Percentiles rank a stretch among this genome's conserved stretches.
phyloP scores from a whole-genome alignment of 2,797 vertebrate genomes.

The Ammospiza maritima region DNA sequence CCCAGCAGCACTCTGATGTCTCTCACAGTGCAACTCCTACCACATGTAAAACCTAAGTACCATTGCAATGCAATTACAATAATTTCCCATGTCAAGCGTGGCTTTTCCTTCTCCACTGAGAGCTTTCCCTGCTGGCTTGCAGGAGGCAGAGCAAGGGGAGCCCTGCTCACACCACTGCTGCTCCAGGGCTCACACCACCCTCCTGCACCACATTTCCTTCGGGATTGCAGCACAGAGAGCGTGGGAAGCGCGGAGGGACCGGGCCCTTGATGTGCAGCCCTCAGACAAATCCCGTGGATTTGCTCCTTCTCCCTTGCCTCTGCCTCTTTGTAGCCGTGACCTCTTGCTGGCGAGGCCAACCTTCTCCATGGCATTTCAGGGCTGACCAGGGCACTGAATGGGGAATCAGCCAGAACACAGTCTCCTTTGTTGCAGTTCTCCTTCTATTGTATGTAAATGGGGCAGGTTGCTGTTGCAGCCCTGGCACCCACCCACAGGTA shows the following conservation, averaged over 20 bases:
- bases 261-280: background rate
- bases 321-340: conserved; percentile 34
- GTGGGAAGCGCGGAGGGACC: background rate
- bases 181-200: background rate
- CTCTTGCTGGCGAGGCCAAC: conserved; percentile 6
- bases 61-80: background rate
- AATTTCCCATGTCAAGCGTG: background rate
- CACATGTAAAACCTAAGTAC: background rate
- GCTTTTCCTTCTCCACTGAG: background rate
- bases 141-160: background rate
- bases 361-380: conserved; percentile 23
- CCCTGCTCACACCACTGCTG: background rate
- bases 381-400: conserved; percentile 19
- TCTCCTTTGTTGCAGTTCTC: background rate
- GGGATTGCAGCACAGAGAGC: background rate
- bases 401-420: conserved; percentile 47
- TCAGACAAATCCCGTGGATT: background rate
- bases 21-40: background rate
- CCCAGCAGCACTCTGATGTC: background rate
- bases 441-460: background rate
- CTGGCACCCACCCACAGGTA: background rate
- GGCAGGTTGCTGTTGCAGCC: background rate
- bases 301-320: conserved; percentile 8
- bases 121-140: background rate
- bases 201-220: background rate